A percentile compares a stretch with the other conserved stretches of the same genome.
Conservation (phyloP, 2,888 invertebrate genomes). For the Lissocephala sabroskyi region DNA sequence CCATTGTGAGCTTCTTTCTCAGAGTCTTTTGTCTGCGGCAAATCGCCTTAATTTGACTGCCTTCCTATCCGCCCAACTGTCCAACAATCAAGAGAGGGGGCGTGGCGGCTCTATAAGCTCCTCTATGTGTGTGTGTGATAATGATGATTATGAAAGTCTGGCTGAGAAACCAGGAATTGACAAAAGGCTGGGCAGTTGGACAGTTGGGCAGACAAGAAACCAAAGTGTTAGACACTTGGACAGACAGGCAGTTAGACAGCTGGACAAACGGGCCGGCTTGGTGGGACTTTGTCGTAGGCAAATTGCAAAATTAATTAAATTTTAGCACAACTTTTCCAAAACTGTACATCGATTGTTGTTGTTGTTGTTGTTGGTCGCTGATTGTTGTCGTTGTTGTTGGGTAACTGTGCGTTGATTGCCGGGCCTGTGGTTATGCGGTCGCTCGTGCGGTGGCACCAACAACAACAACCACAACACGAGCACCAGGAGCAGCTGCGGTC, state of each 20-base stretch:
- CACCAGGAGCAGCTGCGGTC: neutral
- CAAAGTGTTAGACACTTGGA: no score
- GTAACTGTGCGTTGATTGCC: constrained; percentile 52
- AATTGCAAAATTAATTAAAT: constrained; percentile 64
- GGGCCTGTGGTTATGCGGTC: constrained; percentile 36
- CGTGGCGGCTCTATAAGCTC: no score
- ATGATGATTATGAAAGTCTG: no score
- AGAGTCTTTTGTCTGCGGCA: constrained; percentile 14
- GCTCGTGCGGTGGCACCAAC: constrained; percentile 23
- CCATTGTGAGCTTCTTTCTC: no score
- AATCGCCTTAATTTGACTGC: constrained; percentile 59
- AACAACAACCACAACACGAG: neutral
- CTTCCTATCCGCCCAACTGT: constrained; percentile 51
- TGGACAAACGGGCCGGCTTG: no score
- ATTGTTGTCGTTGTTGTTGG: constrained; percentile 30
- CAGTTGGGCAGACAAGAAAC: no score
- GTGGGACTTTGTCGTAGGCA: constrained; percentile 29
- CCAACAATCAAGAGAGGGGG: no score
- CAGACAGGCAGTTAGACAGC: no score
- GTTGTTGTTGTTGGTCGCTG: constrained; percentile 13
- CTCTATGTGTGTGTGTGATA: no score
- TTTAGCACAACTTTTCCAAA: constrained; percentile 58
- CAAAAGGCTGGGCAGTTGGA: no score
- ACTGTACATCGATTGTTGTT: constrained; percentile 30
- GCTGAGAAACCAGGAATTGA: no score